These are phyloP conservation scores for Plestiodon gilberti DNA, from an alignment of 2,113 vertebrate species.

Conservation along the genomic window DNA sequence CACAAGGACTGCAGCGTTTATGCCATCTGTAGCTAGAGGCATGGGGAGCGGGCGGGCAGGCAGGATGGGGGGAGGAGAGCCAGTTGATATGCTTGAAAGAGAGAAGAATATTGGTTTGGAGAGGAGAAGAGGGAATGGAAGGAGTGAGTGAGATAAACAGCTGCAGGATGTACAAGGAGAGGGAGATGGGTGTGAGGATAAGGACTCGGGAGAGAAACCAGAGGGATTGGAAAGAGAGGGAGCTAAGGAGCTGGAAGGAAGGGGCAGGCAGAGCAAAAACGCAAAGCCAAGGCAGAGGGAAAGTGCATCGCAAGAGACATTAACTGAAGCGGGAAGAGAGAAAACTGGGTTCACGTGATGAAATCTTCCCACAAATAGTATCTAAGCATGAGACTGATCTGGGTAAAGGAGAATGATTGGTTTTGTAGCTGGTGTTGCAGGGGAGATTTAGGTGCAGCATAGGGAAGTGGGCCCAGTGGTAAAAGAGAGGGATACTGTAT, in stretches of 20 bases:
- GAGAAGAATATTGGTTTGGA: neutral
- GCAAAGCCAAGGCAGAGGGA: no score
- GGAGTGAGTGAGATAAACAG: rapidly evolving
- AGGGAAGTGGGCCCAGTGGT: neutral
- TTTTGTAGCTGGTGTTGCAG: neutral
- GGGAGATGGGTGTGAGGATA: neutral
- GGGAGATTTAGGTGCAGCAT: neutral
- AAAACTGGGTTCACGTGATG: neutral
- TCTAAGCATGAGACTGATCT: neutral
- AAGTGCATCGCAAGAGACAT: neutral
- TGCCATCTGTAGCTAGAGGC: conserved; percentile 69
- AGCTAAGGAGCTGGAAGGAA: neutral
- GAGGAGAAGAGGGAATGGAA: neutral
- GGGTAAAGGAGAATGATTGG: neutral
- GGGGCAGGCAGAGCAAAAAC: neutral
- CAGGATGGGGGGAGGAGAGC: neutral
- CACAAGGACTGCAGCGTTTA: conserved; percentile 54
- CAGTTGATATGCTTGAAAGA: neutral
- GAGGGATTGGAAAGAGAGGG: conserved; percentile 18
- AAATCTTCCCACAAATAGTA: neutral
- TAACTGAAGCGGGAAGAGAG: no score
- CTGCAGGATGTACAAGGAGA: neutral
- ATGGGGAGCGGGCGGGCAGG: neutral
- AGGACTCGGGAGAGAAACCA: neutral
- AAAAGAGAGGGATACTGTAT: neutral